Percentiles rank a stretch among this genome's conserved stretches.
phyloP scores from a whole-genome alignment of 2,888 invertebrate genomes.

The Baccha elongata region DNA sequence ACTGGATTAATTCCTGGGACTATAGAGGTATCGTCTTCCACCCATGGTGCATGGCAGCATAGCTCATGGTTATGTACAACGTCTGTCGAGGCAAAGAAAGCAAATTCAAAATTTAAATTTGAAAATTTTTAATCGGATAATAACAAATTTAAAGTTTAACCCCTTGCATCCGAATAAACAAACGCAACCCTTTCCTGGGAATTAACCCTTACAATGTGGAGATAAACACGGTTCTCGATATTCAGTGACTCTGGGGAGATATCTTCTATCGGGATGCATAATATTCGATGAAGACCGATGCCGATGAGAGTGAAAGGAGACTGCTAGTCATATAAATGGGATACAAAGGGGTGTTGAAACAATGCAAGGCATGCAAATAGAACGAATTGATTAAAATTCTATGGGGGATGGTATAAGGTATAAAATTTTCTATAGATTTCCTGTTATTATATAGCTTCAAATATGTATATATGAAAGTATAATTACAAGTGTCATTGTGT shows the following conservation, averaged over 20 bases:
- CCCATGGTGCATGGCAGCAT: constrained; percentile 23
- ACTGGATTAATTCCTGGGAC: not conserved
- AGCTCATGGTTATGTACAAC: constrained; percentile 6
- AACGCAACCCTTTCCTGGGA: constrained; percentile 34
- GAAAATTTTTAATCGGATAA: constrained; percentile 68
- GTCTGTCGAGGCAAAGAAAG: constrained; percentile 57
- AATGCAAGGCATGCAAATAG: constrained; percentile 75
- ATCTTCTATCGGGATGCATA: constrained; percentile 32
- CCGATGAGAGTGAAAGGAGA: constrained; percentile 1
- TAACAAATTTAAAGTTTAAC: constrained; percentile 56
- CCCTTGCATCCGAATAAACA: constrained; percentile 38
- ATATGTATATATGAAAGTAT: too few species aligned
- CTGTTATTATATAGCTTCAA: constrained; percentile 35
- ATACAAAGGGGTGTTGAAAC: constrained; percentile 35
- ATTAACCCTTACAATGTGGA: constrained; percentile 49
- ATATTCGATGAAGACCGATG: not conserved
- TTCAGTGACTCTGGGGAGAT: constrained; percentile 51
- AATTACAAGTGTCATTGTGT: too few species aligned
- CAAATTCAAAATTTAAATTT: constrained; percentile 68
- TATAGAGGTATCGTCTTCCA: not conserved
- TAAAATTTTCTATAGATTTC: constrained; percentile 8
- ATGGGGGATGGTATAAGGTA: constrained; percentile 65
- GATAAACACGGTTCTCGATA: constrained; percentile 50
- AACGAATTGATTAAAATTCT: constrained; percentile 82
- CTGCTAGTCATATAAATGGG: constrained; percentile 2